Conservation (phyloP, 2,888 invertebrate genomes). For the Dinocampus coccinellae region DNA sequence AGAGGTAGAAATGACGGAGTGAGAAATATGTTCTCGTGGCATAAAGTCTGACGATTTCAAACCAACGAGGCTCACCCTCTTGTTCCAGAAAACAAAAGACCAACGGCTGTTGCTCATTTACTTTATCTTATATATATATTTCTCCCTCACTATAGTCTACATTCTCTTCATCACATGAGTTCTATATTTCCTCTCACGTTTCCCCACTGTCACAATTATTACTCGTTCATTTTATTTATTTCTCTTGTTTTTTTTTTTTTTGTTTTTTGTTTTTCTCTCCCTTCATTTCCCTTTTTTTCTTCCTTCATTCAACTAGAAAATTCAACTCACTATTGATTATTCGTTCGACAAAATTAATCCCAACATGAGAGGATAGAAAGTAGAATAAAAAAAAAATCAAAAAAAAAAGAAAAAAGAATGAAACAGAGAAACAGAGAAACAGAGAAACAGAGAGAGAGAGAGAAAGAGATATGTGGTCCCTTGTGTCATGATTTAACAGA, state of each 20-base stretch:
- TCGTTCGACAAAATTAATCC: not conserved
- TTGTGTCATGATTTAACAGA: not conserved
- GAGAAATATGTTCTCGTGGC: slow-evolving; percentile 41
- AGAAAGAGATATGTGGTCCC: not conserved
- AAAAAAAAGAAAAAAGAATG: no score
- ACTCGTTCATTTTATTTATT: slow-evolving; percentile 6
- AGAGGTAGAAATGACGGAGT: slow-evolving; percentile 30
- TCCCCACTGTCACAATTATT: slow-evolving; percentile 31
- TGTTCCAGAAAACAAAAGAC: slow-evolving; percentile 63
- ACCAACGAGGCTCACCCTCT: slow-evolving; percentile 57
- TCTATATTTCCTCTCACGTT: slow-evolving; percentile 36
- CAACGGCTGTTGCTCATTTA: slow-evolving; percentile 58
- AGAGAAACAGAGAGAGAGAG: no score
- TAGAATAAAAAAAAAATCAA: not conserved
- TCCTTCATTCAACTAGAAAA: slow-evolving; percentile 22
- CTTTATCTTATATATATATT: not conserved
- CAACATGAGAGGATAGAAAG: not conserved
- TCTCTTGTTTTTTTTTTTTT: not conserved
- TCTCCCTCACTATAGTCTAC: slow-evolving; percentile 33
- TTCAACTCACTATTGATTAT: slow-evolving; percentile 47
- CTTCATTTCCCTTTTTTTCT: slow-evolving; percentile 33
- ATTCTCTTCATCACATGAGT: slow-evolving; percentile 27
- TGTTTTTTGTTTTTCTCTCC: slow-evolving; percentile 20
- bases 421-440: no score
- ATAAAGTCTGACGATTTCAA: slow-evolving; percentile 52